Base-by-base conservation (phyloP, 2,113 vertebrate species). In the Varanus salvator region DNA sequence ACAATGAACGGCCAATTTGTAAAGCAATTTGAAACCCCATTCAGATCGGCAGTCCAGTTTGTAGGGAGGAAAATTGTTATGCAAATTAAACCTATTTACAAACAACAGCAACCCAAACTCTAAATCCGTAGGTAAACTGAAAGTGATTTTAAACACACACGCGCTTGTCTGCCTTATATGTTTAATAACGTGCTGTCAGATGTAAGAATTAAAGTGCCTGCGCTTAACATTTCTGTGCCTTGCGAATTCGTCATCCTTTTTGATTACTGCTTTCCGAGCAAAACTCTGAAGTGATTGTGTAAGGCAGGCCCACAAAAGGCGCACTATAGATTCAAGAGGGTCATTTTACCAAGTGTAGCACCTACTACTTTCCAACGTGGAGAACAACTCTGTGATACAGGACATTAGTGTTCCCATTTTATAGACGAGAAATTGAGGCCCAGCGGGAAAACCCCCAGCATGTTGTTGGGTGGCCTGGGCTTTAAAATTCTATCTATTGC, bases 151-250 rank as follows among this genome's bases (percentile, higher is more conserved):
- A 44, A 31, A 31, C n/a, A 74, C 7, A 64, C 44, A 52, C 57
- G 23, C 9, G 11, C 29, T 25, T 27, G 3, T 14, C 34, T 21
- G 25, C 25, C 27, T 80, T 83, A 25, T 6, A 1, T 34, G 23
- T 90, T 84, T 38, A 81, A 81, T 90, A 89, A 93, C 87, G 86
- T 85, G 2, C 89, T 92, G 84, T 11, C 83, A 84, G 34, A 76
- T 76, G 74, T 76, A 21, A 38, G 19, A 74, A 81, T 90, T 88
- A 44, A 71, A 77, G 15, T 69, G 60, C 0, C 48, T 85, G 44
- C 52, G 48, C 50, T 90, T 29, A 72, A 91, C 57, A 21, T 71
- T 66, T 86, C 75, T 34, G 15, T 1, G 9, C n/a, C 0, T 0
- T 72, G 25, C 72, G 17, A 48, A 77, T 90, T 91, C 31, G 29